These are phyloP conservation scores for Trissolcus brochymenae DNA, from an alignment of 2,888 invertebrate species.

Conservation along the genomic window DNA sequence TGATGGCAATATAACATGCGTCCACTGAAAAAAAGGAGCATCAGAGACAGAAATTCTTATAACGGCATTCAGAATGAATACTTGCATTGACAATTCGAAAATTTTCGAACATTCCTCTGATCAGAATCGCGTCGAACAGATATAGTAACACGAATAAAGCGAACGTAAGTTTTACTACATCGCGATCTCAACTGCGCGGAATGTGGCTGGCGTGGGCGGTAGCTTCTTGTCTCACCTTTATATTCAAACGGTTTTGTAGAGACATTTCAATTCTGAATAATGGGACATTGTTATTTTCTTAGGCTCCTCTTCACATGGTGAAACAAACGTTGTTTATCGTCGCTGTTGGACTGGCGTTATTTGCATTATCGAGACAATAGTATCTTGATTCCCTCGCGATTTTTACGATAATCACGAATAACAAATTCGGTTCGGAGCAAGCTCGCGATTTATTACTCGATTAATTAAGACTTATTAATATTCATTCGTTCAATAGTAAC, in stretches of 20 bases:
- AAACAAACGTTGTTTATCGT: conserved; percentile 49
- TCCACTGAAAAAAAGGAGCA: background rate
- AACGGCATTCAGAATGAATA: conserved; percentile 8
- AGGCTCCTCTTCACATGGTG: conserved; percentile 29
- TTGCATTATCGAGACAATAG: conserved; percentile 37
- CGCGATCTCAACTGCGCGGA: conserved; percentile 45
- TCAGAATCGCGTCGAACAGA: conserved; percentile 51
- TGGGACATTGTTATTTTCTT: conserved; percentile 54
- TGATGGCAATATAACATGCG: too few relatives aligned
- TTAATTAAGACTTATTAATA: background rate
- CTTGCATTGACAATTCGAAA: conserved; percentile 22
- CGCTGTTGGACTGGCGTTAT: conserved; percentile 36
- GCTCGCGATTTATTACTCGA: background rate
- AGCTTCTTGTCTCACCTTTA: conserved; percentile 55
- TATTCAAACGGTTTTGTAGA: conserved; percentile 47
- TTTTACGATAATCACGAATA: conserved; percentile 22
- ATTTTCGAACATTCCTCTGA: conserved; percentile 39
- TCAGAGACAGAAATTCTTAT: conserved; percentile 3
- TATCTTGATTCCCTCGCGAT: conserved; percentile 32
- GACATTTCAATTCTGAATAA: conserved; percentile 52
- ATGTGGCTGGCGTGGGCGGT: conserved; percentile 63
- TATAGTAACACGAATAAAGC: conserved; percentile 58
- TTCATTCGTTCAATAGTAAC: background rate
- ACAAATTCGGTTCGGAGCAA: conserved; percentile 12
- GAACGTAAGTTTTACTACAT: conserved; percentile 63